phyloP scores from a whole-genome alignment of 2,888 invertebrate genomes.

The Metopia argyrocephala region DNA sequence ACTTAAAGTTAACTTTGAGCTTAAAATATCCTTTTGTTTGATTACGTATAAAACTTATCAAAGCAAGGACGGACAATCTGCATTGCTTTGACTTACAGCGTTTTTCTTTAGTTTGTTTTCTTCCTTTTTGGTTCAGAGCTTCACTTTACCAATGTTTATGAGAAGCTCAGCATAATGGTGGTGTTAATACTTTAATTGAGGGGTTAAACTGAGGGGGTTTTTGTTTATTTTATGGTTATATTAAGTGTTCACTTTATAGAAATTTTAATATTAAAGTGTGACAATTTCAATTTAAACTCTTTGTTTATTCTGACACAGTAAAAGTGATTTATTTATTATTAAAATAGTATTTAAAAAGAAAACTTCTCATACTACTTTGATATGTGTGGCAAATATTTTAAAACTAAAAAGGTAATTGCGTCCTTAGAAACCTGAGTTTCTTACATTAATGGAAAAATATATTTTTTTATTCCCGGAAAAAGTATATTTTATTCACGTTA shows the following conservation, averaged over 20 bases:
- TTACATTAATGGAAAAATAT: too few relatives aligned
- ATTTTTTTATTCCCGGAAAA: too few relatives aligned
- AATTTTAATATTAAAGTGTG: slow-evolving; percentile 46
- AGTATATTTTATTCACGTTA: too few relatives aligned
- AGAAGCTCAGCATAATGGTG: slow-evolving; percentile 72
- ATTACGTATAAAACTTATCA: slow-evolving; percentile 48
- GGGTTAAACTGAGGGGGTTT: slow-evolving; percentile 49
- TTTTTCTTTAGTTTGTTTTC: slow-evolving; percentile 21
- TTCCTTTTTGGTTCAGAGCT: slow-evolving; percentile 16
- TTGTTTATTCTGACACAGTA: neutral
- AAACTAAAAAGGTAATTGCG: too few relatives aligned
- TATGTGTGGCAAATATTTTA: too few relatives aligned
- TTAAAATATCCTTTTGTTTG: slow-evolving; percentile 71
- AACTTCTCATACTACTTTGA: too few relatives aligned
- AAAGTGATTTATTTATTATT: neutral
- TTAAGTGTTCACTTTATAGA: slow-evolving; percentile 51
- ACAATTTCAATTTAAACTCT: slow-evolving; percentile 20
- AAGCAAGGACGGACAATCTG: neutral
- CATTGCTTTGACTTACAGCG: neutral
- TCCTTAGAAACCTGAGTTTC: too few relatives aligned
- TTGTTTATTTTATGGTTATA: slow-evolving; percentile 53
- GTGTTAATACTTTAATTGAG: slow-evolving; percentile 68
- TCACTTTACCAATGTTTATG: slow-evolving; percentile 69
- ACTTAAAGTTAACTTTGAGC: slow-evolving; percentile 49
- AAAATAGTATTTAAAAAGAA: neutral